Conservation (phyloP, 2,888 invertebrate genomes). For the Keiferia lycopersicella region DNA sequence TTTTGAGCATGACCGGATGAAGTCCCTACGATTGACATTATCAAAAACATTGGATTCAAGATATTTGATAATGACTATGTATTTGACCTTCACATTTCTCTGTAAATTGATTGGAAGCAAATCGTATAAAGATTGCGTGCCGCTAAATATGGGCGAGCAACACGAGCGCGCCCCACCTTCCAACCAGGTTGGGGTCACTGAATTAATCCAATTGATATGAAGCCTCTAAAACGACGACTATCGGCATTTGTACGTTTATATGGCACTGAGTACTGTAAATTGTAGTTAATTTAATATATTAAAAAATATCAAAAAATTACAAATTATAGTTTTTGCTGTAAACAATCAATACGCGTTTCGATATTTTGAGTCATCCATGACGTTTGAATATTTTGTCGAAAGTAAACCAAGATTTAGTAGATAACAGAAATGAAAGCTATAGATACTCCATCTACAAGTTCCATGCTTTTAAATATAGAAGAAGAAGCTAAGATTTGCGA, state of each 20-base stretch:
- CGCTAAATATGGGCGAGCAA: slow-evolving; percentile 49
- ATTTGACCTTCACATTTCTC: not conserved
- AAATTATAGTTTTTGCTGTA: no score
- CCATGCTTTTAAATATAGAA: no score
- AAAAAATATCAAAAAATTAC: no score
- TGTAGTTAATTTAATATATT: no score
- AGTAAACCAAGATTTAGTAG: no score
- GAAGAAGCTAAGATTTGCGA: no score
- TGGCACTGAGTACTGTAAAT: not conserved
- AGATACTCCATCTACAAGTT: no score
- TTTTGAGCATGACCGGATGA: no score
- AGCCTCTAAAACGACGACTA: slow-evolving; percentile 48
- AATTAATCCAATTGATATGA: slow-evolving; percentile 58
- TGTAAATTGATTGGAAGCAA: slow-evolving; percentile 1
- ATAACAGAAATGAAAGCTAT: no score
- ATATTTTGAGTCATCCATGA: no score
- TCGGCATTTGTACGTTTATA: not conserved
- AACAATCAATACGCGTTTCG: no score
- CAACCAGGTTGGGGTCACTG: slow-evolving; percentile 52
- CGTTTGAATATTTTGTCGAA: no score
- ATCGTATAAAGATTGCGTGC: slow-evolving; percentile 43
- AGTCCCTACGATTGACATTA: not conserved
- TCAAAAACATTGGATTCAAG: not conserved
- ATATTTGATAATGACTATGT: not conserved
- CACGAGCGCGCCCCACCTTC: slow-evolving; percentile 27